Evolutionary conservation across 2,888 invertebrate species (phyloP), one percentile per base, ranked within the genome.

Genomic region (Aricia artaxerxes): DNA sequence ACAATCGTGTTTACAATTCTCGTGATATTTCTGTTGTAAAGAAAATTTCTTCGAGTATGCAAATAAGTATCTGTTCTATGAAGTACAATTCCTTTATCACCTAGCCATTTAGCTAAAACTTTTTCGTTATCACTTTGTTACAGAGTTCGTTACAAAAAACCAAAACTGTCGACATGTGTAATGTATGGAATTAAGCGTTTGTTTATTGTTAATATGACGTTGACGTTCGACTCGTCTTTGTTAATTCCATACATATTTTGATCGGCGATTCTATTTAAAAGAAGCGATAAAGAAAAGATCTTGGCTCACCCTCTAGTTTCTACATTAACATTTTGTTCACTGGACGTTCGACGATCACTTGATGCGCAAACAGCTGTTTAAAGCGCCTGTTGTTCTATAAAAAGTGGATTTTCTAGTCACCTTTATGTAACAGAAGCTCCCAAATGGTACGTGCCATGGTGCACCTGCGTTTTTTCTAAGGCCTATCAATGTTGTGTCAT

Each of bases 381-480:
- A 31, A 9, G 11, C 31, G 64, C 64, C 64, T 13, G 69, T 53
- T 76, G 49, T 57, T 57, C 16, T n/a, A 31, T 1, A 76, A 76
- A 76, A 76, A 76, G 31, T 53, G 35, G 76, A 31, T 35, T 31
- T 35, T 76, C 76, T 57, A 57, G 53, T 53, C 76, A 76, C 76
- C 57, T 76, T 76, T 76, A 35, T 24, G 24, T 76, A 35, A 76
- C 76, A 35, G 53, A 76, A 76, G 49, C 5, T 53, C 6, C 76
- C 53, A 13, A 76, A 76, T 78, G 79, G 81, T 73, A 60, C 81
- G 81, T 82, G 81, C 78, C 78, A 79, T 64, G 35, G 72, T 11
- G 9, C 81, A 82, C 84, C 86, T 87, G 87, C 81, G 78, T 79
- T 84, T 87, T 86, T 85, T 60, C 31, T 49, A 76, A 75, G 31